phyloP scores from a whole-genome alignment of 1,140 invertebrate species.

The Musca vetustissima region DNA sequence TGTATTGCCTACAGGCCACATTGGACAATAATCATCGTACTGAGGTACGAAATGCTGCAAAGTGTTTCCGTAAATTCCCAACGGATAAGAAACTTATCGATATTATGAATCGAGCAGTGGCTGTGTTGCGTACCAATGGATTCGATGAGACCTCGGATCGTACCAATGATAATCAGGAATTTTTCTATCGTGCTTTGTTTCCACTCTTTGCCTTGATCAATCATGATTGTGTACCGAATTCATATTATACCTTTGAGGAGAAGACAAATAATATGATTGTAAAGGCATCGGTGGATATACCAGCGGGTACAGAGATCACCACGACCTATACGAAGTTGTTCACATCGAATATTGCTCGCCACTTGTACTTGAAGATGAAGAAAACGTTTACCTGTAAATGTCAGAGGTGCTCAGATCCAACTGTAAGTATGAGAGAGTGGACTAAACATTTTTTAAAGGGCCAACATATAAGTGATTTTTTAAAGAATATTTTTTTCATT shows the following conservation, averaged over 20 bases:
- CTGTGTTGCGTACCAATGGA: slow-evolving; percentile 71
- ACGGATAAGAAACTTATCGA: slow-evolving; percentile 56
- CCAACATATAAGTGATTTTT: too few species aligned
- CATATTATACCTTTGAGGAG: slow-evolving; percentile 66
- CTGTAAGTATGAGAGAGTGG: slow-evolving; percentile 59
- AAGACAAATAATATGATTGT: slow-evolving; percentile 65
- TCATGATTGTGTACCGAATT: slow-evolving; percentile 76
- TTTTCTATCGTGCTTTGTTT: slow-evolving; percentile 70
- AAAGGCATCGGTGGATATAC: slow-evolving; percentile 66
- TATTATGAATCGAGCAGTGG: slow-evolving; percentile 58
- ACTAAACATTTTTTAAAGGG: too few species aligned
- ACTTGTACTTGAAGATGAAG: slow-evolving; percentile 67
- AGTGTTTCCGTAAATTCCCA: slow-evolving; percentile 60
- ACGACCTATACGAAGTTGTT: slow-evolving; percentile 73
- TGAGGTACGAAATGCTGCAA: slow-evolving; percentile 65
- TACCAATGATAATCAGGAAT: slow-evolving; percentile 57
- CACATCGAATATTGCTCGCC: slow-evolving; percentile 69
- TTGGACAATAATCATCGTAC: slow-evolving; percentile 59
- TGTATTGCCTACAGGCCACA: slow-evolving; percentile 62
- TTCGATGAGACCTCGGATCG: slow-evolving; percentile 65
- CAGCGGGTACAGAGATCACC: slow-evolving; percentile 68
- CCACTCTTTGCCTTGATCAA: slow-evolving; percentile 73
- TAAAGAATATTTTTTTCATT: too few species aligned
- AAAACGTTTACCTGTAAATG: slow-evolving; percentile 78
- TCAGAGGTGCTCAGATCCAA: slow-evolving; percentile 69